Percentiles rank a stretch among this genome's conserved stretches.
These are phyloP conservation scores for Chlamydotis undulata DNA, from an alignment of 2,113 vertebrate genomes.

Conservation along the genomic window DNA sequence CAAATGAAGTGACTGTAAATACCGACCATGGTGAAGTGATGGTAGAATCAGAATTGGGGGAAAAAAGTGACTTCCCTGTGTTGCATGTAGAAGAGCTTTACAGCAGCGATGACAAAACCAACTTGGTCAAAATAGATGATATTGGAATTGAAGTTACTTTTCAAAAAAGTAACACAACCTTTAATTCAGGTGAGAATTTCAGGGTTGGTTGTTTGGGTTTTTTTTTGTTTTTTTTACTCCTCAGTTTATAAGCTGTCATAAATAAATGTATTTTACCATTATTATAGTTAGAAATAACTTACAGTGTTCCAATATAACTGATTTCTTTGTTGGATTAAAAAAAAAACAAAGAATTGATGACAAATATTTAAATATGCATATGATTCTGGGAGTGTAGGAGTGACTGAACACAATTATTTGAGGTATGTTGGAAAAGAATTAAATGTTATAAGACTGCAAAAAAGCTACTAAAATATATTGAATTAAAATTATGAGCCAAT, in stretches of 20 bases:
- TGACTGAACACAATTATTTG: not conserved
- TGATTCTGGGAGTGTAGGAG: not conserved
- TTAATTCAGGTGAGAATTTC: constrained; percentile 62
- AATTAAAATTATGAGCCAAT: not conserved
- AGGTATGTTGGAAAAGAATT: not conserved
- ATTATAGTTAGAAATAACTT: not conserved
- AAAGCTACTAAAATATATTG: not conserved
- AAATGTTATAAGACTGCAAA: not conserved
- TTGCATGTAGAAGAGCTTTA: not conserved
- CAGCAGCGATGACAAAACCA: not conserved
- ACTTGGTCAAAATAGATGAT: not conserved
- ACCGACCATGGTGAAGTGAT: not conserved
- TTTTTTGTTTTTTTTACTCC: not conserved
- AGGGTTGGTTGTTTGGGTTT: not conserved
- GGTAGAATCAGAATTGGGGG: not conserved
- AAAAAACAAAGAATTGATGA: not conserved
- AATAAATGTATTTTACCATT: not conserved
- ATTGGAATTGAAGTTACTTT: not conserved
- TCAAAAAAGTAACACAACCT: not conserved
- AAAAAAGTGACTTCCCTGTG: not conserved
- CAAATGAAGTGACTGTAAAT: not conserved
- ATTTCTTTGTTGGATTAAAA: not conserved
- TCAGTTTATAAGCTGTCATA: not conserved
- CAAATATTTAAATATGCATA: not conserved
- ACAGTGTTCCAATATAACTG: not conserved